Percentiles rank a stretch among this genome's conserved stretches.
Evolutionary conservation across 2,797 vertebrate species (phyloP).

Genomic region (Phyllotis vaccarum): DNA sequence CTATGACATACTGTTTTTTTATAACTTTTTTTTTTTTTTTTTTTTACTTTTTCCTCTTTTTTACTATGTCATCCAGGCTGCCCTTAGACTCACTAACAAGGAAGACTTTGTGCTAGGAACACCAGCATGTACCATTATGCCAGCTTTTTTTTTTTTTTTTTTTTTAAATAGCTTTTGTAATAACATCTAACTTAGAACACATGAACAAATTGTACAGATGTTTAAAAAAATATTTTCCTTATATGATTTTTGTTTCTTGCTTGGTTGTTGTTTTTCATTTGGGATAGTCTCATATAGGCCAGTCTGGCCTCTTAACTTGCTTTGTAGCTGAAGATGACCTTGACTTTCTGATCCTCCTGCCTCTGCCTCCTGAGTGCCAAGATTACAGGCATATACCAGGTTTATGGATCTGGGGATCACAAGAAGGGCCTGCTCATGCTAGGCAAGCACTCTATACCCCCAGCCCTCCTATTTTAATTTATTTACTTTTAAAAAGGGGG

Average conservation of each 20-base stretch:
- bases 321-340: not conserved
- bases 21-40: not conserved
- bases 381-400: not conserved
- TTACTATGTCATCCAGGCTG: not conserved
- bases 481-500: not conserved
- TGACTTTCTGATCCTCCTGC: not conserved
- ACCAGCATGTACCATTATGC: too few relatives aligned
- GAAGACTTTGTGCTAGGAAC: not conserved
- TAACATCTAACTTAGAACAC: slow-evolving; percentile 1
- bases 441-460: not conserved
- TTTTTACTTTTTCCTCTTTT: not conserved
- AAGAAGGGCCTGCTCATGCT: not conserved
- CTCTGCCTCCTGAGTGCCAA: not conserved
- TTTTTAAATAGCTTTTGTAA: not conserved
- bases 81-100: not conserved
- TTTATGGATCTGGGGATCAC: not conserved
- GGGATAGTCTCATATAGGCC: not conserved
- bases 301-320: not conserved
- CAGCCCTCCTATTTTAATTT: not conserved
- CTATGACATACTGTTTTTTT: not conserved
- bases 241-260: not conserved
- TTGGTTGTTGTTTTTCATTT: not conserved
- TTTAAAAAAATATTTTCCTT: not conserved
- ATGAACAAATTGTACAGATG: not conserved
- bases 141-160: too few relatives aligned